phyloP scores from a whole-genome alignment of 2,113 vertebrate species.

The Triplophysa dalaica region DNA sequence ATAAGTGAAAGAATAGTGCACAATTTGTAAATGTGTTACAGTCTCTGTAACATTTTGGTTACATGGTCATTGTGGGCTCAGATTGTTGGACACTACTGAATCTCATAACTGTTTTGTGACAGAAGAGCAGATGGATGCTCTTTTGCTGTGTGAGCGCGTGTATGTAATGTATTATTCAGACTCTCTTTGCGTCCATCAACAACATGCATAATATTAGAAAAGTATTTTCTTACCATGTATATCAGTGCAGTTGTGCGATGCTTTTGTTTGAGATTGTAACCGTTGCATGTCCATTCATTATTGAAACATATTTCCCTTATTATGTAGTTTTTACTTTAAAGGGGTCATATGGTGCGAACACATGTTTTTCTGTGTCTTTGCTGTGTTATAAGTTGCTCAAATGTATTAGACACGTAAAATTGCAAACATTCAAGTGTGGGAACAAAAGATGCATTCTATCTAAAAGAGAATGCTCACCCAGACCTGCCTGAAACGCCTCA shows the following conservation, averaged over 20 bases:
- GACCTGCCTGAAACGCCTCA: no score
- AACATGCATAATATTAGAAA: background rate
- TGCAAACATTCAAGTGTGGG: no score
- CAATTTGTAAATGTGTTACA: no score
- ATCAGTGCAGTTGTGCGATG: background rate
- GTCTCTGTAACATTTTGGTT: no score
- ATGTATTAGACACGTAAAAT: no score
- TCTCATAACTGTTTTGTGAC: background rate
- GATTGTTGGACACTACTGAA: background rate
- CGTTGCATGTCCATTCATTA: constrained; percentile 10
- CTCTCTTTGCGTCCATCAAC: background rate
- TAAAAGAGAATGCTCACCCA: no score
- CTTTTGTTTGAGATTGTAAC: background rate
- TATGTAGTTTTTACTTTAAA: background rate
- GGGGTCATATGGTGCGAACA: no score
- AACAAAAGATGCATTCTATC: no score
- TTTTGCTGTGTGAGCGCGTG: background rate
- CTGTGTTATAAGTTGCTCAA: no score
- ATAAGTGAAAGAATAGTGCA: no score
- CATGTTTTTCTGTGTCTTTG: no score
- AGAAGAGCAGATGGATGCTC: background rate
- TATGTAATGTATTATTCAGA: background rate
- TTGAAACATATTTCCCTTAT: background rate
- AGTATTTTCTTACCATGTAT: background rate
- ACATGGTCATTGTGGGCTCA: no score